Conservation (phyloP, 1,140 invertebrate genomes). For the Pollicipes pollicipes region DNA sequence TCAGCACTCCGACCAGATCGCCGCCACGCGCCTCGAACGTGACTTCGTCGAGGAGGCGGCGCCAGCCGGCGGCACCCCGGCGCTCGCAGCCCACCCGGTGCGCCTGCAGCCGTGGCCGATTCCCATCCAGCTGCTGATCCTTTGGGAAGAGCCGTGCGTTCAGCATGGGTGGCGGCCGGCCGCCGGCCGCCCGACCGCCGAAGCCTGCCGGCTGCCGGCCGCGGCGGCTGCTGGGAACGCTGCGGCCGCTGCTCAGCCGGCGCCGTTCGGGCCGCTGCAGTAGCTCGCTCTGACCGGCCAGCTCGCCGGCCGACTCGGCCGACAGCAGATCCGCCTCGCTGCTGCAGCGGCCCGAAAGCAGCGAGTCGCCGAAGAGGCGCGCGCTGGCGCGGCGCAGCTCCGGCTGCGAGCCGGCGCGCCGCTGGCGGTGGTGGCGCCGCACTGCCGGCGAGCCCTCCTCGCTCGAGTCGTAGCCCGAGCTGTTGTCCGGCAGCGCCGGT, state of each 20-base stretch:
- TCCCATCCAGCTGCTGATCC: slow-evolving; percentile 19
- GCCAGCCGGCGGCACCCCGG: slow-evolving; percentile 27
- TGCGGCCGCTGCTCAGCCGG: too few relatives aligned
- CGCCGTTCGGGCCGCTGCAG: not conserved
- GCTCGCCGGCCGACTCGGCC: not conserved
- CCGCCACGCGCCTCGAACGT: slow-evolving; percentile 70
- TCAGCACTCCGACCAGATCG: slow-evolving; percentile 73
- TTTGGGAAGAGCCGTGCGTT: slow-evolving; percentile 23
- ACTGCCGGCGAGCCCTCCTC: slow-evolving; percentile 32
- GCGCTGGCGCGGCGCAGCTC: slow-evolving; percentile 8
- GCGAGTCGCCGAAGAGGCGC: not conserved
- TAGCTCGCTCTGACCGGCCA: not conserved
- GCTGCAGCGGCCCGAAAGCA: not conserved
- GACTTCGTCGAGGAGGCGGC: slow-evolving; percentile 43
- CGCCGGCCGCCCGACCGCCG: not conserved
- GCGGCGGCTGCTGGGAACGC: too few relatives aligned
- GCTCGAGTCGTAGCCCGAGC: slow-evolving; percentile 71
- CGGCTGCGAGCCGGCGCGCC: slow-evolving; percentile 16
- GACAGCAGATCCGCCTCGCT: not conserved
- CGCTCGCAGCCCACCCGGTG: slow-evolving; percentile 31
- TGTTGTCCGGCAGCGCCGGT: slow-evolving; percentile 48
- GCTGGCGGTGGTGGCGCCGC: slow-evolving; percentile 11
- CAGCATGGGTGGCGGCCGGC: slow-evolving; percentile 20
- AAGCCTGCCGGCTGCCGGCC: not conserved
- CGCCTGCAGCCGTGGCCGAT: slow-evolving; percentile 42